phyloP scores from a whole-genome alignment of 92 coral and sea anemone species.

The Umimayanthus chanpuru region DNA sequence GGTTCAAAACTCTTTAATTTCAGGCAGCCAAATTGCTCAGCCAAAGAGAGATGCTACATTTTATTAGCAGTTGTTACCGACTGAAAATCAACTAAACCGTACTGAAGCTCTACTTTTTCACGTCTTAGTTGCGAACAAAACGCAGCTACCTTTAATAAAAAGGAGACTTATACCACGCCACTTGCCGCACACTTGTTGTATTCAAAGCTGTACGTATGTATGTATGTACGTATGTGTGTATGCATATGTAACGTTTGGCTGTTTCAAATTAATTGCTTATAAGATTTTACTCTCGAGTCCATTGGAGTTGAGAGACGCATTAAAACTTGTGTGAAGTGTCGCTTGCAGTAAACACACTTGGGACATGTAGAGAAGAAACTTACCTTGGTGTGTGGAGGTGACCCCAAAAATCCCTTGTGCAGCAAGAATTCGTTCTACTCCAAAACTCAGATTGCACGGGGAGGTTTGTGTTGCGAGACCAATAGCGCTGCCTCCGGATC shows the following conservation, averaged over 20 bases:
- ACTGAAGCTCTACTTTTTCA: background rate
- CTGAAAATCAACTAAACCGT: background rate
- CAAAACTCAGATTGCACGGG: constrained; percentile 30
- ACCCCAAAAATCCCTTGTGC: constrained; percentile 32
- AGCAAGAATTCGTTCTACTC: constrained; percentile 42
- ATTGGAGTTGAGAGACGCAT: constrained; percentile 12
- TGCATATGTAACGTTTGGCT: constrained; percentile 3
- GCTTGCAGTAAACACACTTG: background rate
- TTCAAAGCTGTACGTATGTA: background rate
- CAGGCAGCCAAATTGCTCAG: background rate
- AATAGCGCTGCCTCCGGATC: background rate
- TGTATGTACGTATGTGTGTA: background rate
- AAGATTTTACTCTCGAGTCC: constrained; percentile 13
- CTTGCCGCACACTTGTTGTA: background rate
- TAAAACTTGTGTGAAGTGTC: constrained; percentile 2
- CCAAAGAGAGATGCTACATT: background rate
- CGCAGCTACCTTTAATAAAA: background rate
- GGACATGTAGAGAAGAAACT: background rate
- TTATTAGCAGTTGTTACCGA: background rate
- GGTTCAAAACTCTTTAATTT: background rate
- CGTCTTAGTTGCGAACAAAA: background rate
- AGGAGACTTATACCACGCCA: background rate
- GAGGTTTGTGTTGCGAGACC: background rate
- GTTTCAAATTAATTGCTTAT: constrained; percentile 21
- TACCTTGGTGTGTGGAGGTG: constrained; percentile 25